These are phyloP conservation scores for Myrmophylax atrothorax DNA, from an alignment of 2,113 vertebrate genomes.

Conservation along the genomic window DNA sequence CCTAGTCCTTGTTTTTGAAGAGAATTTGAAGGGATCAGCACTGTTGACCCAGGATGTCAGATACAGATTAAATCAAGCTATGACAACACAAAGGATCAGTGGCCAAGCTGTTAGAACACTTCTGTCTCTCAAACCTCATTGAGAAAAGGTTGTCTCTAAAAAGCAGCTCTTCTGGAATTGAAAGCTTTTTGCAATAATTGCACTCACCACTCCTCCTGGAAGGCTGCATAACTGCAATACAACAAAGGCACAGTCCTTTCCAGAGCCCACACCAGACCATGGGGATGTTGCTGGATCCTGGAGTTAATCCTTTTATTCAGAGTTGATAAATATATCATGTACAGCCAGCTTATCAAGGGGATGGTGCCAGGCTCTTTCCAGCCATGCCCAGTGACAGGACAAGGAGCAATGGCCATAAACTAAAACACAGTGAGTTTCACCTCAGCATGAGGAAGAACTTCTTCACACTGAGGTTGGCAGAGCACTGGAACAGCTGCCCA, in stretches of 20 bases:
- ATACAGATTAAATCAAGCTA: not conserved
- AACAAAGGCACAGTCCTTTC: not conserved
- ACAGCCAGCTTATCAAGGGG: not conserved
- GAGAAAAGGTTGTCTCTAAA: not conserved
- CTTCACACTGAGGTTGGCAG: not conserved
- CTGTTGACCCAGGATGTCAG: not conserved
- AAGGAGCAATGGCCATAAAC: not conserved
- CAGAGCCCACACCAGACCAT: not conserved
- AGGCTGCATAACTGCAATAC: not conserved
- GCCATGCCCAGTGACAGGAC: not conserved
- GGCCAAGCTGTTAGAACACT: not conserved
- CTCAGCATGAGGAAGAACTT: not conserved
- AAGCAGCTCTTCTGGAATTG: not conserved
- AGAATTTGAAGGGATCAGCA: not conserved
- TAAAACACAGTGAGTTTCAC: not conserved
- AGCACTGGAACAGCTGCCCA: not conserved
- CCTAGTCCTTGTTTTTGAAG: accelerated
- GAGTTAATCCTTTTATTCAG: not conserved
- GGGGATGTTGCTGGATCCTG: not conserved
- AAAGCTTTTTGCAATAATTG: not conserved
- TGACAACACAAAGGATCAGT: not conserved
- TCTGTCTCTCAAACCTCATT: not conserved
- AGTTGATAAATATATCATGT: not conserved
- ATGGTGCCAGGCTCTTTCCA: not conserved
- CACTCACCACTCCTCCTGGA: not conserved